Evolutionary conservation across 2,113 vertebrate genomes (phyloP).

Genomic region (Gobius niger): DNA sequence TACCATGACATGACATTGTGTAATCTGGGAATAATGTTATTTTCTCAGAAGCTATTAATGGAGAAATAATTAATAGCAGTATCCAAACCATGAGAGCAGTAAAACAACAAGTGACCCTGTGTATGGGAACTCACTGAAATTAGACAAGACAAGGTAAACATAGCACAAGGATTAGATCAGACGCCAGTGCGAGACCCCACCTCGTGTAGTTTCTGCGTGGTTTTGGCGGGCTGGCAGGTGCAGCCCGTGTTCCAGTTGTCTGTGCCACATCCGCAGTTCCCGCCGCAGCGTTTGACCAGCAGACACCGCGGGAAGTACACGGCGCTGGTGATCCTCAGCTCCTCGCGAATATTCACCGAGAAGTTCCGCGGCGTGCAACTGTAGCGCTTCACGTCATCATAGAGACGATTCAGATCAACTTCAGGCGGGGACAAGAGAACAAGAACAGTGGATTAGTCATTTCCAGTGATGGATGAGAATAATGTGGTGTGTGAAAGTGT

Average conservation of each 20-base stretch:
- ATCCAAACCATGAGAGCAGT: too few species aligned
- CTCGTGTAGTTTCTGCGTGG: constrained; percentile 88
- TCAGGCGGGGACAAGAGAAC: constrained; percentile 31
- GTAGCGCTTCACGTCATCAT: constrained; percentile 93
- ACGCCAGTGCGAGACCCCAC: constrained; percentile 61
- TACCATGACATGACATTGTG: too few species aligned
- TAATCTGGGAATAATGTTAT: too few species aligned
- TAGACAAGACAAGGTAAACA: too few species aligned
- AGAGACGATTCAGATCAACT: constrained; percentile 93
- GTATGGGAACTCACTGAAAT: too few species aligned
- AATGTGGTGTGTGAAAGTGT: too few species aligned
- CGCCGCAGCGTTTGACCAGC: constrained; percentile 92
- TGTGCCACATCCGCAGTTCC: constrained; percentile 92
- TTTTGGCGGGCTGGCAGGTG: constrained; percentile 84
- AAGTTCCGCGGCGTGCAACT: constrained; percentile 95
- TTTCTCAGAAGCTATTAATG: too few species aligned
- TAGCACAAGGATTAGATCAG: too few species aligned
- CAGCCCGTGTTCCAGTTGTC: constrained; percentile 87
- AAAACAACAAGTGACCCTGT: too few species aligned
- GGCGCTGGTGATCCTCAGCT: constrained; percentile 84
- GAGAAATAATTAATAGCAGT: too few species aligned
- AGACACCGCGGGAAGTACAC: constrained; percentile 97
- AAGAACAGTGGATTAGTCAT: neutral
- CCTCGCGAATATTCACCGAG: constrained; percentile 91
- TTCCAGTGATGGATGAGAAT: too few species aligned